Evolutionary conservation across 2,113 vertebrate genomes (phyloP).

Genomic region (Ptilorrhoa leucosticta): DNA sequence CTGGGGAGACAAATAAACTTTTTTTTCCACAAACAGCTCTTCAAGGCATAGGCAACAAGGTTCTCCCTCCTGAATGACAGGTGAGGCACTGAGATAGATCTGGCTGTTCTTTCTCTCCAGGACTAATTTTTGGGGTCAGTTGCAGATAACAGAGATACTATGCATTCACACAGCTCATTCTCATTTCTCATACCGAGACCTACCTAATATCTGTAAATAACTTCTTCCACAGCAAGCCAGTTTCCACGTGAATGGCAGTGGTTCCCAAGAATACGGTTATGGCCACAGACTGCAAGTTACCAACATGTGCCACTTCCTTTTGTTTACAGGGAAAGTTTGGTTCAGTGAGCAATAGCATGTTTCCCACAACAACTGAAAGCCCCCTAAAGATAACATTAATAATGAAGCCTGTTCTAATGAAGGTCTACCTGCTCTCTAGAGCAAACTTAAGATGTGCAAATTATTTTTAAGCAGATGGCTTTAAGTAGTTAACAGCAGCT

Average conservation of each 20-base stretch:
- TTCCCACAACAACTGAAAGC: neutral
- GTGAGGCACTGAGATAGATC: neutral
- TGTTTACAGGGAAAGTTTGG: neutral
- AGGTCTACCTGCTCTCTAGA: conserved; percentile 34
- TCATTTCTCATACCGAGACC: neutral
- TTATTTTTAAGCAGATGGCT: conserved; percentile 53
- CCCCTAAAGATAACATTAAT: neutral
- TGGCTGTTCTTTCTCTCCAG: neutral
- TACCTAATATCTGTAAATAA: neutral
- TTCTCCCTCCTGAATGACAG: neutral
- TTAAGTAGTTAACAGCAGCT: conserved; percentile 36
- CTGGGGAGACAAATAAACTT: neutral
- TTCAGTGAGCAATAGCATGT: neutral
- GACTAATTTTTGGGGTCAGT: neutral
- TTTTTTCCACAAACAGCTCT: neutral
- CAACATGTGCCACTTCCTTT: neutral
- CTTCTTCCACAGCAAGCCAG: neutral
- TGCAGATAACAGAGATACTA: neutral
- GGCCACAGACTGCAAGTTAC: neutral
- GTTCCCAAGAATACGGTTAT: neutral
- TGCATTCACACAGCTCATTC: neutral
- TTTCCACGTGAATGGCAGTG: neutral
- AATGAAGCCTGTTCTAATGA: conserved; percentile 21
- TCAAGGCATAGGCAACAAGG: neutral
- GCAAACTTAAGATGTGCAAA: neutral